Conservation (phyloP, 2,113 vertebrate genomes). For the Chlamydotis undulata region DNA sequence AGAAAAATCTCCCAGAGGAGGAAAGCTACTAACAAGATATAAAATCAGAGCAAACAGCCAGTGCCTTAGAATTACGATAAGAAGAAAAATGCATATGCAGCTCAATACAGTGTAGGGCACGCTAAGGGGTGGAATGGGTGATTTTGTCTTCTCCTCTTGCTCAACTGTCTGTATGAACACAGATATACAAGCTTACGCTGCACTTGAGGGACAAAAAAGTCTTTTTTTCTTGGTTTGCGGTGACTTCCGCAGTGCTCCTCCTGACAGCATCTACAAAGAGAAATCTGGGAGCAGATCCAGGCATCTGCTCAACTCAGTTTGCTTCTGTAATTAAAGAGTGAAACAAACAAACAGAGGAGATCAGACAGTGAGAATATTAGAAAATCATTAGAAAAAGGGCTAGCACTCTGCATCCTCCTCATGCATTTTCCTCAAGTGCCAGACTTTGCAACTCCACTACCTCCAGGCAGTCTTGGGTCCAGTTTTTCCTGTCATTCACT, state of each 20-base stretch:
- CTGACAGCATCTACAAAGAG: constrained; percentile 22
- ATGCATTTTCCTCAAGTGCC: neutral
- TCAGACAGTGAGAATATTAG: neutral
- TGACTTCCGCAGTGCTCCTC: neutral
- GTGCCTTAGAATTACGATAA: neutral
- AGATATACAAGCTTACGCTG: neutral
- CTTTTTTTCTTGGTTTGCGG: neutral
- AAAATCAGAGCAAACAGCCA: neutral
- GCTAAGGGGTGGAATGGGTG: neutral
- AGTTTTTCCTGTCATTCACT: neutral
- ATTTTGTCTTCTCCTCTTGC: neutral
- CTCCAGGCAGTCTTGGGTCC: neutral
- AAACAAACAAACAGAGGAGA: constrained; percentile 29
- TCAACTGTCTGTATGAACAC: neutral
- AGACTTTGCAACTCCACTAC: neutral
- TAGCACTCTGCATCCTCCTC: neutral
- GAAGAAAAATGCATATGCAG: neutral
- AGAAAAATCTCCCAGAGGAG: neutral
- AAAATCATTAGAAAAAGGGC: neutral
- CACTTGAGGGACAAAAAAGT: neutral
- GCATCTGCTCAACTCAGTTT: constrained; percentile 17
- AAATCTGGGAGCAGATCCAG: constrained; percentile 34
- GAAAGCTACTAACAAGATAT: neutral
- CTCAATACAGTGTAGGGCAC: neutral
- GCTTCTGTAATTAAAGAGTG: constrained; percentile 19